These are phyloP conservation scores for Amiota minor DNA, from an alignment of 2,888 invertebrate species.

Conservation along the genomic window DNA sequence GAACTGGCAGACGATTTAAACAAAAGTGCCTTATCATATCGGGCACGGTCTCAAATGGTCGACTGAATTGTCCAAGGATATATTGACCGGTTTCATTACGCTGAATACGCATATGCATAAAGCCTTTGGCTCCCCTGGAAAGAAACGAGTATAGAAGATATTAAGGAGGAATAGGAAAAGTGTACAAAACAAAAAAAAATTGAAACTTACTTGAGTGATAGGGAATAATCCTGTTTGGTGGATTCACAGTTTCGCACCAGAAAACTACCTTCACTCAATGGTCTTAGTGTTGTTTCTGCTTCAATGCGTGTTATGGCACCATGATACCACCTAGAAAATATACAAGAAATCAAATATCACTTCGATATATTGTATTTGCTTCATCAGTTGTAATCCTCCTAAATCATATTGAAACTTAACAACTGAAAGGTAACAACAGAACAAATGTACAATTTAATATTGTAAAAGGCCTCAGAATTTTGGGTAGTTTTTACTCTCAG, in stretches of 20 bases:
- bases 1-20: slow-evolving; percentile 91
- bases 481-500: no score
- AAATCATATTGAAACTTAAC: no score
- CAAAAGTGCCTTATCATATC: slow-evolving; percentile 96
- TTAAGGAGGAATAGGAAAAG: neutral
- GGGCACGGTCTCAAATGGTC: slow-evolving; percentile 93
- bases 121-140: slow-evolving; percentile 90
- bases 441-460: no score
- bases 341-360: neutral
- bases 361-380: no score
- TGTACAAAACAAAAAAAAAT: neutral
- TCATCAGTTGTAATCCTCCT: no score
- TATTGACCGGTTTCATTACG: slow-evolving; percentile 85
- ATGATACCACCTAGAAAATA: slow-evolving; percentile 88
- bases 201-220: slow-evolving; percentile 91
- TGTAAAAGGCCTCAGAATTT: no score
- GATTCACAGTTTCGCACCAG: slow-evolving; percentile 95
- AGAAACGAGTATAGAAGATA: neutral
- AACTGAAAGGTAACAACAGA: no score
- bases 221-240: slow-evolving; percentile 92
- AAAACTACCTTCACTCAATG: slow-evolving; percentile 92
- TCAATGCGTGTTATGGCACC: slow-evolving; percentile 92
- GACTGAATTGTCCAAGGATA: slow-evolving; percentile 93
- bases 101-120: slow-evolving; percentile 97
- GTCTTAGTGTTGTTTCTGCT: slow-evolving; percentile 89